These are phyloP conservation scores for Pelochelys cantorii DNA, from an alignment of 2,797 vertebrate species.

Conservation along the genomic window DNA sequence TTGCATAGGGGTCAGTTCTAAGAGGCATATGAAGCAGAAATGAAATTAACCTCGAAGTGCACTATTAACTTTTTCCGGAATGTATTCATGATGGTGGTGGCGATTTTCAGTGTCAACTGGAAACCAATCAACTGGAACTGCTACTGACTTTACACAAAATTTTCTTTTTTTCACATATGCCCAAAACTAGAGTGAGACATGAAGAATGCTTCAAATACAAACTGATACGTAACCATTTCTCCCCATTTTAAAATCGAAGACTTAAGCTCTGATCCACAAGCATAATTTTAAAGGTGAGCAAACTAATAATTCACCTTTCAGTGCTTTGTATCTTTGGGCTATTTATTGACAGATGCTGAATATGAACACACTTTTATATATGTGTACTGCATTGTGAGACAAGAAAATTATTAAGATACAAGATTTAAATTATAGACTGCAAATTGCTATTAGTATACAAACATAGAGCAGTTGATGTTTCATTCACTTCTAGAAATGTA, in stretches of 20 bases:
- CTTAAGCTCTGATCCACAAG: neutral
- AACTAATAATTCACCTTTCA: neutral
- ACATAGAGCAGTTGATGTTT: neutral
- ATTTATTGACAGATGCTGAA: neutral
- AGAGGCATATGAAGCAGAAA: constrained; percentile 32
- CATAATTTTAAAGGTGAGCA: neutral
- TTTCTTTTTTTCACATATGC: neutral
- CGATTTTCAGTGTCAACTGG: too few relatives aligned
- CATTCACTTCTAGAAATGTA: neutral
- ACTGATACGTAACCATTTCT: neutral
- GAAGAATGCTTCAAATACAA: constrained; percentile 28
- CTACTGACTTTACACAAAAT: neutral
- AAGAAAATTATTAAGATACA: neutral
- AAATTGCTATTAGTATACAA: neutral
- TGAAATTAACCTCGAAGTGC: constrained; percentile 61
- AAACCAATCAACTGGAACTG: constrained; percentile 34
- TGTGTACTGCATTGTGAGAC: neutral
- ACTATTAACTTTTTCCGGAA: constrained; percentile 63
- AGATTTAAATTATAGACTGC: neutral
- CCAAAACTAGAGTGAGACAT: neutral
- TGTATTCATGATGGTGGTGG: neutral
- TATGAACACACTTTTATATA: neutral
- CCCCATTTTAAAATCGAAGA: neutral
- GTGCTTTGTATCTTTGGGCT: neutral
- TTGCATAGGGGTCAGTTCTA: constrained; percentile 41